A percentile compares a stretch with the other conserved stretches of the same genome.
These are phyloP conservation scores for Ecliptopera silaceata DNA, from an alignment of 2,888 invertebrate species.

Conservation along the genomic window DNA sequence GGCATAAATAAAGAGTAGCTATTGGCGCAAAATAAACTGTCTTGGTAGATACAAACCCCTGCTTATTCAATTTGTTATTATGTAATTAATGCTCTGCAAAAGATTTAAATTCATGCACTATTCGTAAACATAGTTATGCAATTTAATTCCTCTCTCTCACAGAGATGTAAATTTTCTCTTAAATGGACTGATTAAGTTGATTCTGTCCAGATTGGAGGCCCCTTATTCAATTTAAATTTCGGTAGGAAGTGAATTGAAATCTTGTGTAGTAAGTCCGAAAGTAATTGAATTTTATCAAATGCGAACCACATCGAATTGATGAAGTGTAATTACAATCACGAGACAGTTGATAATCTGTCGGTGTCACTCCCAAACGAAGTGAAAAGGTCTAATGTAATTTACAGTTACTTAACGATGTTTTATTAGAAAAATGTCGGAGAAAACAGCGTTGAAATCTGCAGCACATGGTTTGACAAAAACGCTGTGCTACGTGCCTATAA, in stretches of 20 bases:
- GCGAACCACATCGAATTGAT: constrained; percentile 44
- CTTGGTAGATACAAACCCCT: too few species aligned
- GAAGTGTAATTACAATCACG: constrained; percentile 16
- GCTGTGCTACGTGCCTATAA: constrained; percentile 54
- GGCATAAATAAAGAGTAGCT: too few species aligned
- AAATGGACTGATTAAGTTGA: constrained; percentile 32
- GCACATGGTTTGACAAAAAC: constrained; percentile 54
- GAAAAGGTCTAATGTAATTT: constrained; percentile 5
- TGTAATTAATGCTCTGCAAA: too few species aligned
- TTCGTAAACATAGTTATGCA: background rate
- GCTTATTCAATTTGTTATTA: too few species aligned
- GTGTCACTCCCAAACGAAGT: background rate
- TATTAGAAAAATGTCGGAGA: constrained; percentile 30
- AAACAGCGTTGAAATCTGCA: constrained; percentile 44
- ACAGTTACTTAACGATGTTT: constrained; percentile 11
- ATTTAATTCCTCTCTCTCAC: background rate
- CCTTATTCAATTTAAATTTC: constrained; percentile 51
- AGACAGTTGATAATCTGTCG: background rate
- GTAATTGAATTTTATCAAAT: constrained; percentile 56
- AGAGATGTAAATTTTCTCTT: constrained; percentile 12
- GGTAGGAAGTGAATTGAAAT: constrained; percentile 49
- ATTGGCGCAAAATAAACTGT: too few species aligned
- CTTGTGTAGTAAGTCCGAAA: constrained; percentile 51
- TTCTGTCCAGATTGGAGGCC: constrained; percentile 39
- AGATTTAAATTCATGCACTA: too few species aligned